Conservation (phyloP, 1,140 invertebrate species). For the Orussus abietinus region DNA sequence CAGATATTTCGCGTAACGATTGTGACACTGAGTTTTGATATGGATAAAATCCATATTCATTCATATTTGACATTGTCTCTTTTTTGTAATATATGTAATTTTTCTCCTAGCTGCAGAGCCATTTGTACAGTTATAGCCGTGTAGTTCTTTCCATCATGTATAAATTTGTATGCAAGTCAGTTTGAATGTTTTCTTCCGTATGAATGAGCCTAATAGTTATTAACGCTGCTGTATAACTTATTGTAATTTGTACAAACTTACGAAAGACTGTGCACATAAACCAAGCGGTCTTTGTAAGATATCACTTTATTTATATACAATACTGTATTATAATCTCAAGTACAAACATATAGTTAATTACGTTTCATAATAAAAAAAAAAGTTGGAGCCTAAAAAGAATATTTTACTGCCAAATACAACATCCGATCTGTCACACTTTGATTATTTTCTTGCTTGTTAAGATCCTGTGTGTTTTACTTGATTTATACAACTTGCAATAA, state of each 20-base stretch:
- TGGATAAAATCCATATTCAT: slow-evolving; percentile 35
- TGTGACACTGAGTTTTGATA: slow-evolving; percentile 23
- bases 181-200: slow-evolving; percentile 35
- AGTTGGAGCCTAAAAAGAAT: slow-evolving; percentile 18
- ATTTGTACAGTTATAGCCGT: slow-evolving; percentile 33
- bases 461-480: too few relatives aligned
- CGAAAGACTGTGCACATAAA: slow-evolving; percentile 42
- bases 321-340: slow-evolving; percentile 49
- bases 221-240: slow-evolving; percentile 44
- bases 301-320: slow-evolving; percentile 51
- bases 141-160: slow-evolving; percentile 31
- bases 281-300: slow-evolving; percentile 47
- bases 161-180: slow-evolving; percentile 27
- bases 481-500: too few relatives aligned
- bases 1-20: slow-evolving; percentile 9
- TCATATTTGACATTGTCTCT: slow-evolving; percentile 22
- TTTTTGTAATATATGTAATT: slow-evolving; percentile 30
- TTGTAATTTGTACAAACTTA: slow-evolving; percentile 49
- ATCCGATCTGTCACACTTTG: too few relatives aligned
- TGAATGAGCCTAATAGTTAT: slow-evolving; percentile 40
- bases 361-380: slow-evolving; percentile 47
- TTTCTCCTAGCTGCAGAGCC: slow-evolving; percentile 32
- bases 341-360: slow-evolving; percentile 50
- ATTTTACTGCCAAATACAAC: too few relatives aligned
- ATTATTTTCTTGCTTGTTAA: too few relatives aligned